These are phyloP conservation scores for Chelonia mydas DNA, from an alignment of 2,797 vertebrate species.

Conservation along the genomic window DNA sequence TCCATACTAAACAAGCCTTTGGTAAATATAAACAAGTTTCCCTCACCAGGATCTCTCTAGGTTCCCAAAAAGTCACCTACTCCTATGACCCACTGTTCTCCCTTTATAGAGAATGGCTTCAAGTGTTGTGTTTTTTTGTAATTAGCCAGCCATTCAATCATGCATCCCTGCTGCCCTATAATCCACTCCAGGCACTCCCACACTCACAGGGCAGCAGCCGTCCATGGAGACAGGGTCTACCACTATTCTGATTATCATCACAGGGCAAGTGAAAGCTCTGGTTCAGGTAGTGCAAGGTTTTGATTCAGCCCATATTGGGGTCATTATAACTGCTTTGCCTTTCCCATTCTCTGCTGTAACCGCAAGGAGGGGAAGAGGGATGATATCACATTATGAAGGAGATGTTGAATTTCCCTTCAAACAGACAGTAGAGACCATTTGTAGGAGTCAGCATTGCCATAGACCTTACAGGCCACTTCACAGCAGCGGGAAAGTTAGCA, in stretches of 20 bases:
- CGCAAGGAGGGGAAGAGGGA: not conserved
- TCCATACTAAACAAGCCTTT: not conserved
- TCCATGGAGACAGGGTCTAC: not conserved
- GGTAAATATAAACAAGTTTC: not conserved
- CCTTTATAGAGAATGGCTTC: not conserved
- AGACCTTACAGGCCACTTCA: not conserved
- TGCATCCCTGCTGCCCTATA: not conserved
- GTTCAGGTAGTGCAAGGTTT: not conserved
- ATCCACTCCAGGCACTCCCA: not conserved
- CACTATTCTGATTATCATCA: not conserved
- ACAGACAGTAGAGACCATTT: not conserved
- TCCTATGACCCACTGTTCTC: not conserved
- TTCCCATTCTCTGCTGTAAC: not conserved
- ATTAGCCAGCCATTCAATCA: not conserved
- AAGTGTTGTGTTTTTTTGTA: not conserved
- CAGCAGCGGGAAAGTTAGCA: not conserved
- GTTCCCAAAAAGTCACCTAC: not conserved
- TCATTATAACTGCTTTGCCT: not conserved
- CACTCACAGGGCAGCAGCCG: not conserved
- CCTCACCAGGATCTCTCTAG: not conserved
- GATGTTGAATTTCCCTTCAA: not conserved
- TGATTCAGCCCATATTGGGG: not conserved
- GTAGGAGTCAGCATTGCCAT: not conserved
- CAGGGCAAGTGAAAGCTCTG: not conserved
- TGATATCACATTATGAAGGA: not conserved